Evolutionary conservation across 2,113 vertebrate genomes (phyloP), one percentile per base, ranked within the genome.

Genomic region (Galemys pyrenaicus): DNA sequence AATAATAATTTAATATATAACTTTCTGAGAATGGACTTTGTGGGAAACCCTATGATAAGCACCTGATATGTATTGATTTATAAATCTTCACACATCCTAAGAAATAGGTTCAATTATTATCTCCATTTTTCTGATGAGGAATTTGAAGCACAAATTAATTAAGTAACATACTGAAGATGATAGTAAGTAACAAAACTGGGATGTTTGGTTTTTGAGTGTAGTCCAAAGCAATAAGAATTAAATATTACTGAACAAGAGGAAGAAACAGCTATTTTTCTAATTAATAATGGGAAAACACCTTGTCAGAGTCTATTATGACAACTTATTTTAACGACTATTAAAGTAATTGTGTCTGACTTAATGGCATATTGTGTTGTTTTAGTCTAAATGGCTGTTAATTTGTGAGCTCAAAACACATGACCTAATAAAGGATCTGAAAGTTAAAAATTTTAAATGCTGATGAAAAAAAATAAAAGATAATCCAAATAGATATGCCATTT

Each of bases 261-360:
- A 84, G 35, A 91, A 89, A 83, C 11, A 93, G 41, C 44, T 71
- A 56, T 75, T 93, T n/a, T 89, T 90, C 56, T 81, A 82, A 81
- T 86, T 96, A 83, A 84, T 49, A 46, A 73, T 93, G 20, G 22
- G 24, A 41, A 95, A 93, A 84, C 15, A 92, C 51, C 15, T 87
- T 94, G 6, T 68, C 67, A 46, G 15, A 4, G 19, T 70, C 91
- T 74, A 92, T 83, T 83, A 83, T 56, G 68, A 82, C 51, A 93
- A 84, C 54, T 92, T 91, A 82, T 39, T 95, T 84, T 92, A 94
- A 94, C 9, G 94, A 67, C 54, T 74, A 91, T 82, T 87, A 92
- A 96, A 93, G 91, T 91, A 92, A 92, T 68, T 83, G 35, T 75
- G 26, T 0, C 19, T n/a, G 39, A 70, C 65, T 93, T 92, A 94